Conservation (phyloP, 1,140 invertebrate genomes). For the Oedothorax gibbosus region DNA sequence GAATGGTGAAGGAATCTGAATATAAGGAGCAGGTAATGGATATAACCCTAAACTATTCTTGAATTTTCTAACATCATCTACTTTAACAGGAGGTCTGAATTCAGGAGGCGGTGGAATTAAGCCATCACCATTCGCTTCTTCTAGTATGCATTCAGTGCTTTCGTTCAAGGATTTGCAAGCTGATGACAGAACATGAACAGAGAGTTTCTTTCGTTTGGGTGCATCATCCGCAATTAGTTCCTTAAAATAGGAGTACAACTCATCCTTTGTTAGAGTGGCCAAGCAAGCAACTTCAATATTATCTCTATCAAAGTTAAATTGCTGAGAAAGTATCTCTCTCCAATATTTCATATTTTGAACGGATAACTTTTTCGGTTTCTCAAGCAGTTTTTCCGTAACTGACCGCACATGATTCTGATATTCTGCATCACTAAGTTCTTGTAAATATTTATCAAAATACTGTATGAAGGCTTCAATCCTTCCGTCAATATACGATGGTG, state of each 20-base stretch:
- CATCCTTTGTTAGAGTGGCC: conserved; percentile 81
- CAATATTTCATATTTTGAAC: conserved; percentile 80
- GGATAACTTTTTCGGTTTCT: conserved; percentile 89
- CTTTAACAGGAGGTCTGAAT: conserved; percentile 66
- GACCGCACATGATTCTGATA: conserved; percentile 87
- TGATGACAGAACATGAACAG: conserved; percentile 67
- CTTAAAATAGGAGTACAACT: conserved; percentile 85
- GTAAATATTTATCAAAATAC: conserved; percentile 76
- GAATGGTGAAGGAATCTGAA: conserved; percentile 67
- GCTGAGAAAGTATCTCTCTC: conserved; percentile 86
- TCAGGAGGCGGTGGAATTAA: conserved; percentile 55
- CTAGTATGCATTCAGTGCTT: conserved; percentile 4
- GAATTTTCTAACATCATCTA: conserved; percentile 76
- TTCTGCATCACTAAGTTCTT: conserved; percentile 82
- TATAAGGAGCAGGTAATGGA: conserved; percentile 76
- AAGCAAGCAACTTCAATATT: conserved; percentile 83
- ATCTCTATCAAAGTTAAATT: conserved; percentile 92
- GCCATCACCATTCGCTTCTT: conserved; percentile 54
- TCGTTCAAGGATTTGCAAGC: conserved; percentile 8
- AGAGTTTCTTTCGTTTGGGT: conserved; percentile 70
- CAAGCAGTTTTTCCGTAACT: conserved; percentile 81
- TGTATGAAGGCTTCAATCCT: conserved; percentile 89
- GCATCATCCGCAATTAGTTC: conserved; percentile 67
- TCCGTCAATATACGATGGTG: conserved; percentile 84
- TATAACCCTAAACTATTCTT: conserved; percentile 77